phyloP scores from a whole-genome alignment of 2,113 vertebrate genomes.

The Phrynocephalus versicolor region DNA sequence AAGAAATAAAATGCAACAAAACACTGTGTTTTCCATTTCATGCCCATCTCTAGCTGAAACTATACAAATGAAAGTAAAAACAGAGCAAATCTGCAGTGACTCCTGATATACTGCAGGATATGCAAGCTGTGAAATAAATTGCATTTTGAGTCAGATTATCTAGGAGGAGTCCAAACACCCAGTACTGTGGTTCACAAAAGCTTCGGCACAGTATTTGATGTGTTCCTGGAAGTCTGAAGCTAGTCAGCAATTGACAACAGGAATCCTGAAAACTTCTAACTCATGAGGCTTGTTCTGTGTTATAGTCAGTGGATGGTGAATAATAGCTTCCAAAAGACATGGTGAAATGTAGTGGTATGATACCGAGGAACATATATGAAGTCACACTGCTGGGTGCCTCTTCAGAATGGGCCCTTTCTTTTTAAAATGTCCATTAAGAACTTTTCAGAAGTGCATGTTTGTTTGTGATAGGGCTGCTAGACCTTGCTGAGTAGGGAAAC shows the following conservation, averaged over 20 bases:
- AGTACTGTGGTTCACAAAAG: background rate
- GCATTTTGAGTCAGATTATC: background rate
- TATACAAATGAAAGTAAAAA: too few species aligned
- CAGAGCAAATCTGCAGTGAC: too few species aligned
- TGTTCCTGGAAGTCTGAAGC: background rate
- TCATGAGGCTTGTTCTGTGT: background rate
- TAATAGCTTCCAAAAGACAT: background rate
- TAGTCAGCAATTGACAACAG: background rate
- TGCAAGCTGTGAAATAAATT: slow-evolving; percentile 18
- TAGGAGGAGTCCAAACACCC: background rate
- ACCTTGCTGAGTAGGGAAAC: background rate
- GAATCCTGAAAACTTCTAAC: background rate
- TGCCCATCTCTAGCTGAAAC: too few species aligned
- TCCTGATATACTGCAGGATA: too few species aligned
- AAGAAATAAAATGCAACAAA: too few species aligned
- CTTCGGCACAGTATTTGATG: background rate
- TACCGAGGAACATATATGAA: background rate
- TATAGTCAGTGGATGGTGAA: background rate
- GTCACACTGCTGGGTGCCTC: background rate
- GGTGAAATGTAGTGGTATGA: slow-evolving; percentile 10
- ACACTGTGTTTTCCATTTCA: too few species aligned
- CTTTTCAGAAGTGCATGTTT: background rate
- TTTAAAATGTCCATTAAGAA: background rate
- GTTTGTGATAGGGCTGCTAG: background rate
- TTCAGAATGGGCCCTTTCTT: background rate